phyloP scores from a whole-genome alignment of 2,888 invertebrate genomes.

The Archaeoteleia sp. region DNA sequence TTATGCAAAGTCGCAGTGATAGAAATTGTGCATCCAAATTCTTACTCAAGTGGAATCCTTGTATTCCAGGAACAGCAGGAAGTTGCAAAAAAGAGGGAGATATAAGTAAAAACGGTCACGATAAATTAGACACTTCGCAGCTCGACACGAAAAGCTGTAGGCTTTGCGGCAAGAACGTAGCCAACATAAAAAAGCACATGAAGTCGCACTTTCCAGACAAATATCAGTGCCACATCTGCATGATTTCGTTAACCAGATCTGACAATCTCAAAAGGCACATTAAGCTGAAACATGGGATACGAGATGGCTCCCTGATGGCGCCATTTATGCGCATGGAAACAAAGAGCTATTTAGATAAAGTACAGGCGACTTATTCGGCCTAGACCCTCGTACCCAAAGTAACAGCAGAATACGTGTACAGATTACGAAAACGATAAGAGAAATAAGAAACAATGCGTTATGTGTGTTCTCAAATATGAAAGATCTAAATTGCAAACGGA shows the following conservation, averaged over 20 bases:
- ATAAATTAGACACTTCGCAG: conserved; percentile 68
- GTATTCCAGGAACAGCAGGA: conserved; percentile 73
- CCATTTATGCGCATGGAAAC: conserved; percentile 69
- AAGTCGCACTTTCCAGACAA: conserved; percentile 74
- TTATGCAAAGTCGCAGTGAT: conserved; percentile 54
- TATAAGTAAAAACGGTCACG: conserved; percentile 69
- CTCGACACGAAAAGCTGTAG: conserved; percentile 72
- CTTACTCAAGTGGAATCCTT: conserved; percentile 68
- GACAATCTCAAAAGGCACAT: conserved; percentile 77
- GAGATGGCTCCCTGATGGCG: conserved; percentile 68
- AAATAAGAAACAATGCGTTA: neutral
- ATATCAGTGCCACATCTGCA: conserved; percentile 75
- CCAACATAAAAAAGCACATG: conserved; percentile 75
- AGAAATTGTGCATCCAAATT: conserved; percentile 43
- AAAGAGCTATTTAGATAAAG: conserved; percentile 67
- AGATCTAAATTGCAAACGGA: too few relatives aligned
- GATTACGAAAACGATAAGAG: neutral
- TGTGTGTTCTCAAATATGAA: neutral
- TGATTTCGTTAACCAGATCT: conserved; percentile 76
- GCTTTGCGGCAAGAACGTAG: conserved; percentile 74
- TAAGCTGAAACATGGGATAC: conserved; percentile 74
- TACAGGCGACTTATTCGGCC: conserved; percentile 68
- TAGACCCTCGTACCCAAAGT: conserved; percentile 45
- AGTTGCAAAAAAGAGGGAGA: conserved; percentile 71
- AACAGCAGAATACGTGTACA: conserved; percentile 21